Evolutionary conservation across 2,888 invertebrate genomes (phyloP), one percentile per base, ranked within the genome.

Genomic region (Lasioglossum zephyrum): DNA sequence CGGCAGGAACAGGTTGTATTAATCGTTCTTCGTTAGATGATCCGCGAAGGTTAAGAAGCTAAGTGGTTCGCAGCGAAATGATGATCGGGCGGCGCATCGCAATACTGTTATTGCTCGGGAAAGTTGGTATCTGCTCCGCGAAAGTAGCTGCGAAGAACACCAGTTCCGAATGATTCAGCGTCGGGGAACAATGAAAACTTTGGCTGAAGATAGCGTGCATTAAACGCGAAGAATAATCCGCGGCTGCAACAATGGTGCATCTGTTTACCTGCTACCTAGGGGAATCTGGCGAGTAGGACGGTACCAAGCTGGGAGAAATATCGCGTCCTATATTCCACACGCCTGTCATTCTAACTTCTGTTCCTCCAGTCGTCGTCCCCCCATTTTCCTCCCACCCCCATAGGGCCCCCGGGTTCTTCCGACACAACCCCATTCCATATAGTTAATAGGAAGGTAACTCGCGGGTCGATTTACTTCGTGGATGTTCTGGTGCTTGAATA

Each of bases 111-210:
- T 78, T 84, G 60, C 84, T 31, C 49, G 22, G 60, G 11, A 49
- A 84, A 84, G 60, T 78, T 84, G 9, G 78, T 84, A 78, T 78
- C 84, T 74, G 70, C 84, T 63, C 74, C 22, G 41, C 16, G 79
- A 79, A 81, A 86, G 78, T 78, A 78, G 53, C 70, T 49, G 57
- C 72, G 66, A 81, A 79, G 75, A 86, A 86, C 76, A 81, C 77
- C 73, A 57, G 73, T 77, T 77, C 47, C 79, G 82, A 82, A 86
- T 74, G 86, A 86, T 86, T 86, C 86, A 81, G 60, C 78, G 73
- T 49, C 81, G 39, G 73, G 77, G 69, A 85, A 86, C 86, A 82
- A 82, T 86, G 87, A 76, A 86, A 86, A 87, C 86, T 86, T 84
- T 73, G 73, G 77, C 74, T 70, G 72, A 84, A 79, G 81, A 81